Evolutionary conservation across 2,888 invertebrate species (phyloP).

Genomic region (Cantharis nigra): DNA sequence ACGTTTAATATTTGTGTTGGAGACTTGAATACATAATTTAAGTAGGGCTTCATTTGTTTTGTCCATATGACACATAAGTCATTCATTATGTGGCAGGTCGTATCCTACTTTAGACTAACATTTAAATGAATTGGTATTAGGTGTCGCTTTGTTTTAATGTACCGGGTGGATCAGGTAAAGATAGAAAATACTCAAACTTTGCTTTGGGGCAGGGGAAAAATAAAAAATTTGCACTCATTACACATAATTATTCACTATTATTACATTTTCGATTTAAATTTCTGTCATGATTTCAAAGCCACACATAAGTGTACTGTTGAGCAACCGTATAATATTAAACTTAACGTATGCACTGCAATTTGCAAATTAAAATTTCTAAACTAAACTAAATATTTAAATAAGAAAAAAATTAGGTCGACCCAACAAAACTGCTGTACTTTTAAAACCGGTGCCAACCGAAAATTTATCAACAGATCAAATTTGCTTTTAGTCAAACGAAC

Average conservation of each 20-base stretch:
- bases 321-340: background rate
- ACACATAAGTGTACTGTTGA: background rate
- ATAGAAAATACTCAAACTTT: too few species aligned
- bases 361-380: background rate
- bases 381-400: background rate
- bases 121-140: slow-evolving; percentile 7
- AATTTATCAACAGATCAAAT: background rate
- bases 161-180: background rate
- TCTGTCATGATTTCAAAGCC: background rate
- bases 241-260: too few species aligned
- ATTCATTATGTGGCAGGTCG: slow-evolving; percentile 7
- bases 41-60: slow-evolving; percentile 10
- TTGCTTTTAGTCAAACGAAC: background rate
- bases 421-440: background rate
- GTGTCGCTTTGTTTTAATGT: background rate
- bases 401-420: background rate
- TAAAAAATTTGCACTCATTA: too few species aligned
- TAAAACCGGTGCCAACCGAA: background rate
- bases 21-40: slow-evolving; percentile 21
- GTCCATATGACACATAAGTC: slow-evolving; percentile 14
- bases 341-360: background rate
- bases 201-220: too few species aligned
- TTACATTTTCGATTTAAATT: background rate
- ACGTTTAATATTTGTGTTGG: slow-evolving; percentile 19
- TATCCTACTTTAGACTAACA: background rate